Percentiles rank a stretch among this genome's conserved stretches.
Conservation (phyloP, 2,888 invertebrate species). For the Agrilus cyanescens region DNA sequence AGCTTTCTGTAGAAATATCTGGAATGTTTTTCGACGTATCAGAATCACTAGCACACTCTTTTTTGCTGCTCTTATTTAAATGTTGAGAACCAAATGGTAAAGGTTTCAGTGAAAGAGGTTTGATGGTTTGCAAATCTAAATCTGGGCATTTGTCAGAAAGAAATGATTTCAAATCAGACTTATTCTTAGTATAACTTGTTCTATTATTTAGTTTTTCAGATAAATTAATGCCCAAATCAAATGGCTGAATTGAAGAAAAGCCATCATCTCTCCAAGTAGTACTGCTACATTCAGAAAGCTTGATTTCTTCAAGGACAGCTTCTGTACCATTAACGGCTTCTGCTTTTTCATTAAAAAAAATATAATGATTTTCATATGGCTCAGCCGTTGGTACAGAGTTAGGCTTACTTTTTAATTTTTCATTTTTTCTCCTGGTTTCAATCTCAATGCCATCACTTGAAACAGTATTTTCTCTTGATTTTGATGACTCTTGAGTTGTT, state of each 20-base stretch:
- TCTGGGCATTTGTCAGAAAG: slow-evolving; percentile 24
- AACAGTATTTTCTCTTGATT: slow-evolving; percentile 4
- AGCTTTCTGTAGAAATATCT: slow-evolving; percentile 30
- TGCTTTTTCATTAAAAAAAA: no score
- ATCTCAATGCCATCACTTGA: not conserved
- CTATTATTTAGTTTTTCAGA: not conserved
- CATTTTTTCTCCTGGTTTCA: no score
- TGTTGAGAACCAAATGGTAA: slow-evolving; percentile 19
- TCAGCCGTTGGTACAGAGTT: no score
- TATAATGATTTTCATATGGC: no score
- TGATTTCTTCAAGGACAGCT: no score
- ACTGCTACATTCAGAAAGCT: no score
- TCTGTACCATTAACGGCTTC: no score
- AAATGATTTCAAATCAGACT: slow-evolving; percentile 16
- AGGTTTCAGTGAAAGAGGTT: slow-evolving; percentile 20
- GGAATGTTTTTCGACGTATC: slow-evolving; percentile 36
- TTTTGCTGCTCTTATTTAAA: slow-evolving; percentile 17
- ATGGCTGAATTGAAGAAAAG: no score
- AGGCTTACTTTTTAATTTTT: no score
- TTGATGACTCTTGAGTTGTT: slow-evolving; percentile 4
- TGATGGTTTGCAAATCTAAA: slow-evolving; percentile 23
- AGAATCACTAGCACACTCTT: slow-evolving; percentile 25
- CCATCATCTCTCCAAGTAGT: no score
- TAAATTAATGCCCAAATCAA: no score
- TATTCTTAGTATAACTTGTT: not conserved